A percentile compares a stretch with the other conserved stretches of the same genome.
Conservation (phyloP, 2,888 invertebrate species). For the Cosmorhoe ocellata region DNA sequence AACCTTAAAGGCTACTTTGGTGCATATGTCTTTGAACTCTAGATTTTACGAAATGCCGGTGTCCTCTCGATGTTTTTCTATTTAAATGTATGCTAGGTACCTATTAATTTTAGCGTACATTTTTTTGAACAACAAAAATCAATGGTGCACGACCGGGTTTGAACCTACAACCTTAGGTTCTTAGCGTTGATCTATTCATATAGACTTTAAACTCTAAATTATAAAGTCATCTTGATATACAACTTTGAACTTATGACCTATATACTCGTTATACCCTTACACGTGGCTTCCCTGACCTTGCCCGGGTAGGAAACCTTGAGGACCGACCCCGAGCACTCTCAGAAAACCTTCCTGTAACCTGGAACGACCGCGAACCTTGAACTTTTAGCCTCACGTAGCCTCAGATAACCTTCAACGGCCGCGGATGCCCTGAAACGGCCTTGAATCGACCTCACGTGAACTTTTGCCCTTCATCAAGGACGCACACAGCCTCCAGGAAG, state of each 20-base stretch:
- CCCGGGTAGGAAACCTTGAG: conserved; percentile 1
- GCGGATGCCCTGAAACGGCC: conserved; percentile 13
- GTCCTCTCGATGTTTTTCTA: too few species aligned
- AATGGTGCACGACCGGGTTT: too few species aligned
- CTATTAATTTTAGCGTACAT: not conserved
- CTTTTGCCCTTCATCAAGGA: conserved; percentile 14
- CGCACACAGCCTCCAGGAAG: conserved; percentile 10
- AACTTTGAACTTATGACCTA: not conserved
- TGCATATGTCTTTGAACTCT: too few species aligned
- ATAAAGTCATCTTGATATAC: too few species aligned
- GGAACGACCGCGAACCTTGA: conserved; percentile 11
- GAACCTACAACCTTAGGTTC: too few species aligned
- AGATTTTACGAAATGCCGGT: too few species aligned
- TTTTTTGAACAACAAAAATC: not conserved
- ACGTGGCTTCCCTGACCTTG: not conserved
- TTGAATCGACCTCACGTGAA: conserved; percentile 2
- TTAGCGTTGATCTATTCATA: too few species aligned
- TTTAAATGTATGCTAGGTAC: too few species aligned
- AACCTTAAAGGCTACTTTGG: too few species aligned
- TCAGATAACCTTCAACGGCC: conserved; percentile 5
- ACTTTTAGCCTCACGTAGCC: conserved; percentile 12
- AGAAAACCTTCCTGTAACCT: conserved; percentile 7
- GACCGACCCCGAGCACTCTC: conserved; percentile 5
- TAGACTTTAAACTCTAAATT: too few species aligned
- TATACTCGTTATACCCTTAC: conserved; percentile 3